phyloP scores from a whole-genome alignment of 2,113 vertebrate genomes.

The Australoheros scitulus region DNA sequence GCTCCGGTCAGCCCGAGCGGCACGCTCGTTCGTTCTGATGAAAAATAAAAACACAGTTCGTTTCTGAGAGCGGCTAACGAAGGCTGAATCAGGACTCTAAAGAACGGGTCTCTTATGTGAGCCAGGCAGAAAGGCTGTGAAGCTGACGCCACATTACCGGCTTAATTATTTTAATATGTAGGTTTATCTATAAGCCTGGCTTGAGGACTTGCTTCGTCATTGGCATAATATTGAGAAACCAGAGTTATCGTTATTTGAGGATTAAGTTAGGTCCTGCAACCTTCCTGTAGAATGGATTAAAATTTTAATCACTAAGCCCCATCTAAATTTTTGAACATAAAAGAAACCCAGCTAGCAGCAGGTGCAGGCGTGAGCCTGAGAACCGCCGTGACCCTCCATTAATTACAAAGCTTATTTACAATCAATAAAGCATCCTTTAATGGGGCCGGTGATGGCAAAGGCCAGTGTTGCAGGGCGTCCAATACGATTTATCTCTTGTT shows the following conservation, averaged over 20 bases:
- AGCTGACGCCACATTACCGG: not conserved
- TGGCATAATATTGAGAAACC: constrained; percentile 1
- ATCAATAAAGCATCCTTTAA: constrained; percentile 72
- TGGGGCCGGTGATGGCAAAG: constrained; percentile 52
- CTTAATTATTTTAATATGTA: constrained; percentile 28
- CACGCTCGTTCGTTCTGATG: constrained; percentile 30
- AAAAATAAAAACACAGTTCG: constrained; percentile 11
- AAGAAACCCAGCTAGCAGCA: constrained; percentile 35
- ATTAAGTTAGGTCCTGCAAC: constrained; percentile 11
- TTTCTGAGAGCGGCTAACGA: not conserved
- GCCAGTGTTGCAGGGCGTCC: constrained; percentile 46
- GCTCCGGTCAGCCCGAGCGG: constrained; percentile 15
- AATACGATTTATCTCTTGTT: constrained; percentile 66
- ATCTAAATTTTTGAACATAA: constrained; percentile 41
- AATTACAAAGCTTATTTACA: constrained; percentile 68
- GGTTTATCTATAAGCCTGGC: constrained; percentile 20
- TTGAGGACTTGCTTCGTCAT: constrained; percentile 32
- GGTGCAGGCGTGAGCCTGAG: constrained; percentile 26
- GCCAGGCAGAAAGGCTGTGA: not conserved
- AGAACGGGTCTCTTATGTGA: not conserved
- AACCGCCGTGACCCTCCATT: constrained; percentile 50
- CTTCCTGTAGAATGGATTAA: constrained; percentile 24
- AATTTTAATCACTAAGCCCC: constrained; percentile 37
- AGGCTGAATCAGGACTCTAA: not conserved
- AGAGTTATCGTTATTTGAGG: constrained; percentile 27